These are phyloP conservation scores for Oryzias sinensis DNA, from an alignment of 2,797 vertebrate species.

Conservation along the genomic window DNA sequence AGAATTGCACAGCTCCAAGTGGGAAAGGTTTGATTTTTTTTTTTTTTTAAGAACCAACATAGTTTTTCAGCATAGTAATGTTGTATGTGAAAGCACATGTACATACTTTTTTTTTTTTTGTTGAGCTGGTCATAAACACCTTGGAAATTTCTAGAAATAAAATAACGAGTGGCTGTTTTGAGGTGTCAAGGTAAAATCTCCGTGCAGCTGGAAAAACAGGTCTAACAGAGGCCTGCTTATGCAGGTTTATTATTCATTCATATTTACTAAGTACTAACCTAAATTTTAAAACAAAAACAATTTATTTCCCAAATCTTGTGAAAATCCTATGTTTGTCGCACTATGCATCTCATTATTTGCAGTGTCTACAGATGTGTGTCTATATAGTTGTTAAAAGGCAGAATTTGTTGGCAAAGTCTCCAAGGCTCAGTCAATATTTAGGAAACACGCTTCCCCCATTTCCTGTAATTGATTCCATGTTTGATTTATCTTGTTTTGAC, in stretches of 20 bases:
- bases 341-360: constrained; percentile 6
- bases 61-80: constrained; percentile 4
- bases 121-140: not conserved
- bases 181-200: constrained; percentile 41
- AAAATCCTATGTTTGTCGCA: not conserved
- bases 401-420: constrained; percentile 38
- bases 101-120: not conserved
- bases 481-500: constrained; percentile 35
- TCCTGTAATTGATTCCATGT: constrained; percentile 8
- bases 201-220: constrained; percentile 48
- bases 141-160: not conserved
- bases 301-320: not conserved
- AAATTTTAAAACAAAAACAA: not conserved
- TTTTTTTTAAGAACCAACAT: constrained; percentile 7
- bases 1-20: constrained; percentile 42
- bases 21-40: constrained; percentile 36
- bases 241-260: constrained; percentile 14
- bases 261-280: constrained; percentile 13
- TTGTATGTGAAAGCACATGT: not conserved
- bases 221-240: constrained; percentile 34
- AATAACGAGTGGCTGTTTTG: constrained; percentile 13
- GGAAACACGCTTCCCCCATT: constrained; percentile 34
- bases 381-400: constrained; percentile 27
- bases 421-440: constrained; percentile 11
- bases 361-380: constrained; percentile 10